Conservation (phyloP, 2,888 invertebrate species). For the Chymomyza caudatula region DNA sequence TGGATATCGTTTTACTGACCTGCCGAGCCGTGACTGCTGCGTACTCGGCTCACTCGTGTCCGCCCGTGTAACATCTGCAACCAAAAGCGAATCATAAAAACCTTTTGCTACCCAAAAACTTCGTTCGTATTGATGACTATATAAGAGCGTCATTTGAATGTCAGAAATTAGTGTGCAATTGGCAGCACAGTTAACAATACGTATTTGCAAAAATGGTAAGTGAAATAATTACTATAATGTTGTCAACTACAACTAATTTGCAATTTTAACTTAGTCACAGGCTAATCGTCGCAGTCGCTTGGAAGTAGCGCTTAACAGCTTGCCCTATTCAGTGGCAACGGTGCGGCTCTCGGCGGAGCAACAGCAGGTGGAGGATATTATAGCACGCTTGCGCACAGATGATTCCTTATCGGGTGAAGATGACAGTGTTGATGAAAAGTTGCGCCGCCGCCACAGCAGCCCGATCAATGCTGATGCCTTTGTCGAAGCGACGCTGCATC, state of each 20-base stretch:
- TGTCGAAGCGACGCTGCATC: conserved; percentile 49
- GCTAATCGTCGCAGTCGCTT: conserved; percentile 51
- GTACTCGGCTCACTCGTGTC: not conserved
- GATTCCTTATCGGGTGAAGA: conserved; percentile 32
- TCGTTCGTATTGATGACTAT: conserved; percentile 22
- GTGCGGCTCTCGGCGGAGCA: conserved; percentile 38
- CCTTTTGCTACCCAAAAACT: too few species aligned
- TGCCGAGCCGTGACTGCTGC: too few species aligned
- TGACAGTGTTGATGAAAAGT: conserved; percentile 37
- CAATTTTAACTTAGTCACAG: conserved; percentile 21
- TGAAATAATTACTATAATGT: too few species aligned
- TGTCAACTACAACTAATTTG: not conserved
- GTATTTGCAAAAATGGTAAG: conserved; percentile 45
- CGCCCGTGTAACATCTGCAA: not conserved
- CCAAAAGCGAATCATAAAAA: too few species aligned
- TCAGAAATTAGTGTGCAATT: conserved; percentile 36
- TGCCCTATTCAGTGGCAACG: conserved; percentile 40
- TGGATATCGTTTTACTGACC: not conserved
- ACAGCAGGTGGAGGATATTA: conserved; percentile 42
- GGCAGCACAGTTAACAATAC: conserved; percentile 12
- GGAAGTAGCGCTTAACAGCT: conserved; percentile 47
- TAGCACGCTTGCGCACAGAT: conserved; percentile 38
- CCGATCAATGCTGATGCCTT: conserved; percentile 32
- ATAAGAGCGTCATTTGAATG: conserved; percentile 30
- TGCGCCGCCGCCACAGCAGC: conserved; percentile 1